Conservation (phyloP, 2,113 vertebrate species). For the Brienomyrus longianalis region DNA sequence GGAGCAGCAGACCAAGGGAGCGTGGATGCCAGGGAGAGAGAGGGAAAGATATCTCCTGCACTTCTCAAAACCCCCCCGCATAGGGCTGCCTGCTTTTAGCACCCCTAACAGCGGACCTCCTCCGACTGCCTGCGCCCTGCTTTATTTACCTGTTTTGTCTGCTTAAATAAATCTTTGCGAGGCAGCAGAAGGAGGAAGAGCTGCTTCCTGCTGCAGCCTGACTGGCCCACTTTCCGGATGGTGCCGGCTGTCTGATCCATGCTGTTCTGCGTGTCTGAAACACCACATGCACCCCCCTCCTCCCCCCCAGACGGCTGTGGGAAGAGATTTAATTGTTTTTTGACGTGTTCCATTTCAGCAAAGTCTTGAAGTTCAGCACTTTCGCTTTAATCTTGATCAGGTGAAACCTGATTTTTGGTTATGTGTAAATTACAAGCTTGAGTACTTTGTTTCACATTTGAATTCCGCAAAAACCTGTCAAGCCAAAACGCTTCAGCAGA, state of each 20-base stretch:
- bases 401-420: not conserved
- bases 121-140: not conserved
- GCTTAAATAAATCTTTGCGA: constrained; percentile 13
- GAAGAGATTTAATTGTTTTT: not conserved
- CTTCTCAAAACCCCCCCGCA: no score
- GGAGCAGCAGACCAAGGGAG: not conserved
- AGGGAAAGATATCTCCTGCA: not conserved
- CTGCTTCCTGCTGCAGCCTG: not conserved
- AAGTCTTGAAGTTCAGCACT: not conserved
- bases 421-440: not conserved
- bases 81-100: no score
- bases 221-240: not conserved
- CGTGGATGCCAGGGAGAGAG: not conserved
- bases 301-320: not conserved
- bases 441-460: not conserved
- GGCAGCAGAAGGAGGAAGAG: constrained; percentile 11
- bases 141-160: not conserved
- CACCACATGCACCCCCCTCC: not conserved
- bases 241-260: not conserved
- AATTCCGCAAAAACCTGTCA: not conserved
- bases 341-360: not conserved
- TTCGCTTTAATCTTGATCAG: not conserved
- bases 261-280: constrained; percentile 3
- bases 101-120: not conserved
- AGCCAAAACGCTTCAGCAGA: not conserved